Evolutionary conservation across 2,888 invertebrate genomes (phyloP).

Genomic region (Polymixis lichenea): DNA sequence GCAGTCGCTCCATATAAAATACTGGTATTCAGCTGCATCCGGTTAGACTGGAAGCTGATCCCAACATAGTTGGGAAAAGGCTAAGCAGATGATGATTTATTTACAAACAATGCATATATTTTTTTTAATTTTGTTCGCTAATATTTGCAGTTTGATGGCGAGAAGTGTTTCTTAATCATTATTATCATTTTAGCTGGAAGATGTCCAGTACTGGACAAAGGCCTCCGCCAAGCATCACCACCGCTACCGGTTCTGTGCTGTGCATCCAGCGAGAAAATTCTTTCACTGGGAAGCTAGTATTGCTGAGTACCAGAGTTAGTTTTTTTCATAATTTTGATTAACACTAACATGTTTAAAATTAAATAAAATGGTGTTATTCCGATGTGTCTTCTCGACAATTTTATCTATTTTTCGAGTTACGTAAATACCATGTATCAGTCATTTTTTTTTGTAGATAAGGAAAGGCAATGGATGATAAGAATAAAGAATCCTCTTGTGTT

Average conservation of each 20-base stretch:
- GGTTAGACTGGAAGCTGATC: no score
- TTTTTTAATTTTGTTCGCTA: no score
- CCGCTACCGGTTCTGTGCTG: background rate
- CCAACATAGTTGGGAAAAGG: no score
- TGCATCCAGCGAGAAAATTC: background rate
- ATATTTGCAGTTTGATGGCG: no score
- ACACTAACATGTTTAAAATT: background rate
- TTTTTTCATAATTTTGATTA: slow-evolving; percentile 11
- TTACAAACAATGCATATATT: no score
- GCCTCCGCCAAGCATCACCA: background rate
- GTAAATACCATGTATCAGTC: background rate
- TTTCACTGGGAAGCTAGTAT: background rate
- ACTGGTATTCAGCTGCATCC: no score
- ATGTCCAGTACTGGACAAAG: background rate
- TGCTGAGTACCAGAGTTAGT: background rate
- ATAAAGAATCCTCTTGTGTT: background rate
- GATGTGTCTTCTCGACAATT: background rate
- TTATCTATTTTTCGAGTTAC: slow-evolving; percentile 6
- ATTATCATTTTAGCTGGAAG: background rate
- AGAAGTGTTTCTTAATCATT: background rate
- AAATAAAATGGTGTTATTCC: slow-evolving; percentile 13
- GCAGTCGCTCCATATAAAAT: no score
- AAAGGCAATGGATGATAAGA: background rate
- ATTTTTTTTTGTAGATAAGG: background rate
- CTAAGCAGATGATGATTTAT: no score